Base-by-base conservation (phyloP, 2,113 vertebrate species). In the Oreochromis spilurus region DNA sequence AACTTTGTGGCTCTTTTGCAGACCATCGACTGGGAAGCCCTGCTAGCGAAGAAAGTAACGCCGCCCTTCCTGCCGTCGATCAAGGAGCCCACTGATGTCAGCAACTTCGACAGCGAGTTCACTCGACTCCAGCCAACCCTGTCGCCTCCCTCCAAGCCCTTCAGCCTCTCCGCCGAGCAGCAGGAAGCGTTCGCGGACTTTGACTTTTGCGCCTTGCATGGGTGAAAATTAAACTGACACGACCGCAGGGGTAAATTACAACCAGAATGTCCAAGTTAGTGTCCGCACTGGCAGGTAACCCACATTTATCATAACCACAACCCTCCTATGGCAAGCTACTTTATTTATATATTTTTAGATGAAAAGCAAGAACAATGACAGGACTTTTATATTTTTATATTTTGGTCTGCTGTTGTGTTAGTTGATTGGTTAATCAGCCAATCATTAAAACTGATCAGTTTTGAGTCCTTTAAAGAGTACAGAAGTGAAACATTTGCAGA, bases 31-130 rank as follows among this genome's bases (percentile, higher is more conserved):
- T 99, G 98, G 98, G 97, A 96, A 52, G 97, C 97, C 40, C 92
- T 99, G 82, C 93, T 98, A 16, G 94, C 97, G 84, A 97, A 97
- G 60, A 95, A 89, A 1, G 62, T 96, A 34, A 96, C 85, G 83
- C 97, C 98, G 0, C 98, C 98, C 2, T 98, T 97, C 57, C 95
- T 97, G 90, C 98, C 98, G 2, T 91, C 91, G 0, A 88, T 99
- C 84, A 96, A 92, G n/a, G 95, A 96, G 60, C 95, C 95, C 0
- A 91, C 92, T 0, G 98, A 99, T 53, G 94, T 97, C 81, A 96
- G 97, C 86, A 98, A 99, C 94, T 99, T 99, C 0, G 98, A 98
- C 92, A 96, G 96, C 53, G 97, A 98, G 92, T 99, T 99, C 95
- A 99, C 98, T 0, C 96, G 95, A 0, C 95, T 98, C 62, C 96